These are phyloP conservation scores for Puma concolor DNA, from an alignment of 2,113 vertebrate species.

Conservation along the genomic window DNA sequence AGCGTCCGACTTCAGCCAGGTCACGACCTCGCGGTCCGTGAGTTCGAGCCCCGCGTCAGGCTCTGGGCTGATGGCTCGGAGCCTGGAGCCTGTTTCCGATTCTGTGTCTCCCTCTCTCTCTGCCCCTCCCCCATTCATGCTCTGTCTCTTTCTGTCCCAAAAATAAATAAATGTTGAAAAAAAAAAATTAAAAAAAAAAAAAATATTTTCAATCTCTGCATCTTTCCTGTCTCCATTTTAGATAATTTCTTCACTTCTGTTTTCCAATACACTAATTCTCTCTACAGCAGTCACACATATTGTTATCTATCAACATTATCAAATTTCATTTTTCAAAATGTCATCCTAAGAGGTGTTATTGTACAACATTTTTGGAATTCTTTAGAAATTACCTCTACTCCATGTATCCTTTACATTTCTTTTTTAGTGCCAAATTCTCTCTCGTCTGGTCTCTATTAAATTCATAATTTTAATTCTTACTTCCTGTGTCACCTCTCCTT, in stretches of 20 bases:
- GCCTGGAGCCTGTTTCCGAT: no score
- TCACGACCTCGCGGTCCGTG: no score
- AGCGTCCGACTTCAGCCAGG: no score
- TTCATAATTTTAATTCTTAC: constrained; percentile 11
- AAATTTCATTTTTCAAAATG: constrained; percentile 41
- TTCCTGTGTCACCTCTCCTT: constrained; percentile 8
- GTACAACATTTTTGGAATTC: constrained; percentile 30
- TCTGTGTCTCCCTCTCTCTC: no score
- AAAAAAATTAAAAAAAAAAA: no score
- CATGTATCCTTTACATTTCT: neutral
- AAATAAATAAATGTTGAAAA: no score
- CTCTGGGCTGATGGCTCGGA: no score
- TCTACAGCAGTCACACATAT: neutral
- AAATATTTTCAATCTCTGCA: constrained; percentile 26
- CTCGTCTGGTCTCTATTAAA: neutral
- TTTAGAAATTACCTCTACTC: constrained; percentile 36
- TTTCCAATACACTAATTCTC: constrained; percentile 40
- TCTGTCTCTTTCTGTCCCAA: no score
- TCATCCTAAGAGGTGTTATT: neutral
- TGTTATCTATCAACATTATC: constrained; percentile 18
- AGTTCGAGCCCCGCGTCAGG: no score
- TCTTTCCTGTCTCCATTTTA: neutral
- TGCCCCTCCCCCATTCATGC: no score
- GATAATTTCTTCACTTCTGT: constrained; percentile 32
- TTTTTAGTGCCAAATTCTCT: constrained; percentile 17